Evolutionary conservation across 2,888 invertebrate genomes (phyloP), one percentile per base, ranked within the genome.

Genomic region (Hirtodrosophila duncani): DNA sequence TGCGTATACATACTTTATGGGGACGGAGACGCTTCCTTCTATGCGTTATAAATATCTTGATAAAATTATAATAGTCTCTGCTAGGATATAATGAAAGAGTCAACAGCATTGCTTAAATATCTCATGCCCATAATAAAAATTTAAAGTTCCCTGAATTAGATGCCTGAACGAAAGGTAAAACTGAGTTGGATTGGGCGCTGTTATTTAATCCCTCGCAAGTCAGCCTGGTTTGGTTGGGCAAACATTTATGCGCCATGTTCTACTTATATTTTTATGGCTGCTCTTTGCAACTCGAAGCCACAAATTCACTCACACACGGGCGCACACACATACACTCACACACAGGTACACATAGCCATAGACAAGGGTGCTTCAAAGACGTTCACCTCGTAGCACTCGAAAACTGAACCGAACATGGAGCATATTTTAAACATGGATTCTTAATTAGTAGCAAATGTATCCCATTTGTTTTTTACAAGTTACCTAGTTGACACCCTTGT

Each of bases 401-500:
- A 44, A 36, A 37, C 43, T 33, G 53, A 53, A 50, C 46, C 24
- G 29, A 24, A 37, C 56, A 67, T 39, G 63, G 44, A 72, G 67
- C 75, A 83, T 77, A 79, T 79, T 72, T 81, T 57, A 81, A 81
- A 84, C 83, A 84, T 75, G 82, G 75, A 69, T 84, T 82, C 72
- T 82, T 83, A 84, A 84, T 84, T 84, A 84, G 83, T 75, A 74
- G 66, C 66, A 75, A 80, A 68, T 82, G 82, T 82, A 79, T 69
- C 55, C 63, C 66, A 62, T 75, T 75, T 74, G 63, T 51, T 65
- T 62, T 65, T 69, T 62, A 39, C 65, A 71, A 59, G 53, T 57
- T 48, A 45, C 42, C 42, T 61, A 69, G 68, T 65, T 75, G 64
- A 72, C 63, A 68, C 83, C 66, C 70, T 61, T 46, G 58, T 37